phyloP scores from a whole-genome alignment of 2,888 invertebrate species.

The Mythimna lalbum region DNA sequence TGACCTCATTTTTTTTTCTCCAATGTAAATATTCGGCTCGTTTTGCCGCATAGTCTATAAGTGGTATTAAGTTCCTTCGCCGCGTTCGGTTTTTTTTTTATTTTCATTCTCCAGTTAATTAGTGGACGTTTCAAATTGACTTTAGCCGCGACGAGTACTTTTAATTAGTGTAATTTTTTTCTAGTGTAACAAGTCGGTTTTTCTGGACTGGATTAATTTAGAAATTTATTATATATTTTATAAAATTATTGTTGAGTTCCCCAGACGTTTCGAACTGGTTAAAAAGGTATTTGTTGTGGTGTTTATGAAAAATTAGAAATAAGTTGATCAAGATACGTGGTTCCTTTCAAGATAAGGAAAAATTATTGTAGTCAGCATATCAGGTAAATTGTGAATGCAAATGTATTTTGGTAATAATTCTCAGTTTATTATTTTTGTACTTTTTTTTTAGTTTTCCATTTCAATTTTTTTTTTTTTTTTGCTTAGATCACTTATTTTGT shows the following conservation, averaged over 20 bases:
- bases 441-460: background rate
- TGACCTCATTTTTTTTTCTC: conserved; percentile 90
- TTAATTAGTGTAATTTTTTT: conserved; percentile 75
- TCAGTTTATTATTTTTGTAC: conserved; percentile 5
- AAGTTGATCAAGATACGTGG: conserved; percentile 46
- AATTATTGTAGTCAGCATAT: conserved; percentile 43
- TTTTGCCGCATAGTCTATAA: conserved; percentile 90
- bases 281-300: conserved; percentile 73
- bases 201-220: conserved; percentile 72
- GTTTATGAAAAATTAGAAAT: conserved; percentile 64
- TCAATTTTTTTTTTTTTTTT: conserved; percentile 13
- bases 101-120: conserved; percentile 72
- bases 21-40: conserved; percentile 90
- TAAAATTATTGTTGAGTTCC: conserved; percentile 71
- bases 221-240: conserved; percentile 59
- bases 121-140: conserved; percentile 76
- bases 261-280: conserved; percentile 70
- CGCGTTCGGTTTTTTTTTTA: conserved; percentile 74
- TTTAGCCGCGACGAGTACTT: conserved; percentile 75
- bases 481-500: conserved; percentile 22
- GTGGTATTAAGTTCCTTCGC: conserved; percentile 89
- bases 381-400: conserved; percentile 60
- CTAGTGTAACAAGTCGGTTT: conserved; percentile 76
- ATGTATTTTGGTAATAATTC: conserved; percentile 16
- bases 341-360: conserved; percentile 54